Evolutionary conservation across 2,888 invertebrate genomes (phyloP).

Genomic region (Drosophila mulleri): DNA sequence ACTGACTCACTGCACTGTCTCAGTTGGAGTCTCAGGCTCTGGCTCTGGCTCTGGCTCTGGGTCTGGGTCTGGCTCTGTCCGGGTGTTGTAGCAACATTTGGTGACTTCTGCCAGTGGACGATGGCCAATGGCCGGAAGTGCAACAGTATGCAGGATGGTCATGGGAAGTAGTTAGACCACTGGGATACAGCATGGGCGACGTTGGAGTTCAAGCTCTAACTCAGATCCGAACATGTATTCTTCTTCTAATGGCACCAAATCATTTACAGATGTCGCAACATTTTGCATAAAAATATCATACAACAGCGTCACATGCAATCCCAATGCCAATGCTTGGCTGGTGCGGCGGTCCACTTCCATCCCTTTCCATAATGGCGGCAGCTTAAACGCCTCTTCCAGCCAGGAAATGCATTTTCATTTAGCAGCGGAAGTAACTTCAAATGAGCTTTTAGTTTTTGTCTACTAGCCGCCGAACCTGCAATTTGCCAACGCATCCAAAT

Average conservation of each 20-base stretch:
- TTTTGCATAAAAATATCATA: conserved; percentile 74
- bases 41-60: not conserved
- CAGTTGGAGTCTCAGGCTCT: conserved; percentile 9
- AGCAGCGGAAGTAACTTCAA: conserved; percentile 83
- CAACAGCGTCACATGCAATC: conserved; percentile 29
- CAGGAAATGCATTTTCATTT: conserved; percentile 85
- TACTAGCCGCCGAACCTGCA: conserved; percentile 38
- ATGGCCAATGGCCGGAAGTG: conserved; percentile 57
- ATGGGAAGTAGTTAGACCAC: conserved; percentile 51
- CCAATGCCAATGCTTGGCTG: not conserved
- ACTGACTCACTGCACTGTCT: conserved; percentile 5
- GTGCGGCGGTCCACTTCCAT: not conserved
- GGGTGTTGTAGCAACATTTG: conserved; percentile 39
- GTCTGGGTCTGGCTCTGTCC: conserved; percentile 3
- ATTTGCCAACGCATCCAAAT: conserved; percentile 6
- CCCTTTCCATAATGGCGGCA: conserved; percentile 37
- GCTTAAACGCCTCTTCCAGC: conserved; percentile 66
- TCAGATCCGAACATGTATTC: conserved; percentile 19
- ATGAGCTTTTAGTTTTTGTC: conserved; percentile 84
- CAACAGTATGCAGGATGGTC: conserved; percentile 38
- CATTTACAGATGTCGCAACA: conserved; percentile 79
- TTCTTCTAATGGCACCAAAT: conserved; percentile 73
- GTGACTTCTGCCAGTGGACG: conserved; percentile 40
- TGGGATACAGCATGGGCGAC: not conserved
- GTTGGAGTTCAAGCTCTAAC: conserved; percentile 6